These are phyloP conservation scores for Channallabes apus DNA, from an alignment of 2,797 vertebrate species.

Conservation along the genomic window DNA sequence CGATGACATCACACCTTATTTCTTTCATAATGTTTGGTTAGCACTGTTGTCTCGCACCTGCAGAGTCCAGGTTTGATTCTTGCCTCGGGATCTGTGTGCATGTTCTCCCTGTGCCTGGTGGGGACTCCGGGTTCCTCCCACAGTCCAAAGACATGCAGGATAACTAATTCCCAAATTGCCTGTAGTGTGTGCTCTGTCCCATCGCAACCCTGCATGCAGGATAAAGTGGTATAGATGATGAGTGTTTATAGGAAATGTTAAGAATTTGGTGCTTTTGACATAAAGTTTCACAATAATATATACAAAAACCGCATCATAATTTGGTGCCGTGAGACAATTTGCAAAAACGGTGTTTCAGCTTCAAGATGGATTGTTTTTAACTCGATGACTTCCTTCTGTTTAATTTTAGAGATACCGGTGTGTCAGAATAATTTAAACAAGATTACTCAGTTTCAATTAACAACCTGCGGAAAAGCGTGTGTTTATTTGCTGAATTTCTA, in stretches of 20 bases:
- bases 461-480: background rate
- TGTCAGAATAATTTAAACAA: background rate
- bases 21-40: background rate
- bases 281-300: too few relatives aligned
- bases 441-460: background rate
- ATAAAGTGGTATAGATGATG: too few relatives aligned
- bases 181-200: too few relatives aligned
- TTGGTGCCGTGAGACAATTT: background rate
- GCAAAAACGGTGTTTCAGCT: background rate
- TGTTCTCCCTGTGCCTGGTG: too few relatives aligned
- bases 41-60: too few relatives aligned
- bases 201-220: too few relatives aligned
- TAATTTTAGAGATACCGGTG: background rate
- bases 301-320: background rate
- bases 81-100: too few relatives aligned
- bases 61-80: too few relatives aligned
- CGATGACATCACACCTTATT: background rate
- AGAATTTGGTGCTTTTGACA: background rate
- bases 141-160: too few relatives aligned
- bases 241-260: background rate
- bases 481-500: background rate
- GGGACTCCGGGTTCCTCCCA: too few relatives aligned
- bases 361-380: background rate
- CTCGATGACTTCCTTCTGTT: background rate
- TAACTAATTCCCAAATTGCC: too few relatives aligned